Percentiles rank a stretch among this genome's conserved stretches.
Conservation (phyloP, 2,888 invertebrate genomes). For the Drosophila merina region DNA sequence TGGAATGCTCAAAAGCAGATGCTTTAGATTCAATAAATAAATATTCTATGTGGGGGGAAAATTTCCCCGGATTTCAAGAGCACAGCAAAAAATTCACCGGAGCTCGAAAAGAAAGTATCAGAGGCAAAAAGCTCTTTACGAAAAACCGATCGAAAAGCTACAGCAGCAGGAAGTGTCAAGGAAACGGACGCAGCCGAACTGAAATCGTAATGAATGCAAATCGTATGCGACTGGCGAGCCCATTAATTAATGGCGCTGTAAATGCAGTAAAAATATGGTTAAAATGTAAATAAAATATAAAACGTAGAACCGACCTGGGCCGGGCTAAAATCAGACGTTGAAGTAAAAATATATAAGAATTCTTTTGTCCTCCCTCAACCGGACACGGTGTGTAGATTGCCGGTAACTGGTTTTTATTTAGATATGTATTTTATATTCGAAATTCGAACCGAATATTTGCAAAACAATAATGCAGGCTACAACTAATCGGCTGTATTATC, state of each 20-base stretch:
- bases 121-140: slow-evolving; percentile 27
- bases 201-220: slow-evolving; percentile 66
- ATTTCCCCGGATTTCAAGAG: slow-evolving; percentile 66
- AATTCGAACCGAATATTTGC: slow-evolving; percentile 2
- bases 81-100: slow-evolving; percentile 52
- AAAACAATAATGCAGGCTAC: slow-evolving; percentile 26
- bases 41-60: slow-evolving; percentile 17
- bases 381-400: slow-evolving; percentile 53
- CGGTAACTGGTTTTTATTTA: slow-evolving; percentile 63
- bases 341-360: slow-evolving; percentile 35
- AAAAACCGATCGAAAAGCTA: slow-evolving; percentile 53
- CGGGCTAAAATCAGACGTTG: slow-evolving; percentile 44
- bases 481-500: slow-evolving; percentile 42
- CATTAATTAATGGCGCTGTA: slow-evolving; percentile 68
- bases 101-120: slow-evolving; percentile 54
- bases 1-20: slow-evolving; percentile 7
- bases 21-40: not conserved
- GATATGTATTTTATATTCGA: slow-evolving; percentile 4
- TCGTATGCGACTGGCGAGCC: slow-evolving; percentile 59
- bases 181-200: slow-evolving; percentile 52
- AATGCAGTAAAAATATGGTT: slow-evolving; percentile 59
- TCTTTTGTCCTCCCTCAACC: slow-evolving; percentile 72
- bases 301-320: slow-evolving; percentile 62
- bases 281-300: slow-evolving; percentile 47
- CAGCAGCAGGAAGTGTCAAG: slow-evolving; percentile 68